phyloP scores from a whole-genome alignment of 2,797 vertebrate genomes.

The Clarias fuscus region DNA sequence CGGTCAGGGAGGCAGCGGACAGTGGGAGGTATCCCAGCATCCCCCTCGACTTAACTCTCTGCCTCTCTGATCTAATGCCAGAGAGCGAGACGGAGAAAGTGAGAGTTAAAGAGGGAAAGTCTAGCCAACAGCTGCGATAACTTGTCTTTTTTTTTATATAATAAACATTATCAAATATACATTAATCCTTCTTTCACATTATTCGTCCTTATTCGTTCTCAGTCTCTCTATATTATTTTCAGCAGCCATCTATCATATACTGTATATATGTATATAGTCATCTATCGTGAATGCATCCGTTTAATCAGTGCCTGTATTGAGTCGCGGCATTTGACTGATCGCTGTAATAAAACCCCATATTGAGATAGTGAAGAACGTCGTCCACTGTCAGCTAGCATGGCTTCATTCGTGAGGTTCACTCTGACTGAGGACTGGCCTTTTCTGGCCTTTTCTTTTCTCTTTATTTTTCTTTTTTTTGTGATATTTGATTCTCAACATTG shows the following conservation, averaged over 20 bases:
- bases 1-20: conserved; percentile 58
- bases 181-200: neutral
- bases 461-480: no score
- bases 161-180: conserved; percentile 7
- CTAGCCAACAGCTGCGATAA: conserved; percentile 70
- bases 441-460: no score
- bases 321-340: conserved; percentile 38
- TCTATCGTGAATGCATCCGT: conserved; percentile 15
- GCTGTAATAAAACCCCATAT: conserved; percentile 48
- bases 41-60: conserved; percentile 51
- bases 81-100: conserved; percentile 60
- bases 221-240: conserved; percentile 7
- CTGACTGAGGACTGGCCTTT: conserved; percentile 43
- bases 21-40: conserved; percentile 63
- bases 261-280: neutral
- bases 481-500: no score
- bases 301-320: neutral
- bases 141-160: conserved; percentile 56
- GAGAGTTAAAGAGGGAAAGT: conserved; percentile 40
- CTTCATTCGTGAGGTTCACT: conserved; percentile 29
- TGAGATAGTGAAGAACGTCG: conserved; percentile 42
- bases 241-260: neutral
- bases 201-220: conserved; percentile 14
- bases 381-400: conserved; percentile 36
- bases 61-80: conserved; percentile 73